Base-by-base conservation (phyloP, 2,113 vertebrate species). In the Microcebus lehilahytsara region DNA sequence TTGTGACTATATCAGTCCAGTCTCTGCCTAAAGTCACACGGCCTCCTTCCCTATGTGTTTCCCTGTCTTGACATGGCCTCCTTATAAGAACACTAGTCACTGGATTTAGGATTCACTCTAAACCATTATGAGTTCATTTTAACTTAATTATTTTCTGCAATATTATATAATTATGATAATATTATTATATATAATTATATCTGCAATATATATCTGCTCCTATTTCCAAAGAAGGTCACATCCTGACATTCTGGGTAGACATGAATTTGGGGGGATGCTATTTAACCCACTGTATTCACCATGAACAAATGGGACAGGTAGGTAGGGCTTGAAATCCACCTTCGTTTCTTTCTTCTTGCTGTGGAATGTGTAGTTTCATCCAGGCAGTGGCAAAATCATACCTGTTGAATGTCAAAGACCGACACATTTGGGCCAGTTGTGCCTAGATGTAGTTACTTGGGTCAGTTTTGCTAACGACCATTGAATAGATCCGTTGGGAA, bases 361-460 rank as follows among this genome's bases (percentile, higher is more conserved):
- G 0, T 32, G 75, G 56, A 30, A 53, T 53, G 19, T 78, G 46
- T 53, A 14, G 14, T 62, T 91, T 64, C 22, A 32, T 56, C 25
- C 8, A 64, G 32, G 77, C 37, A 10, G n/a, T 23, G 46, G 74
- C 69, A 34, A 86, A 25, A 37, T 78, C 13, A 25, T 6, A 34
- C 14, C 2, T 2, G 4, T 3, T 49, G n/a, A 89, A 4, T n/a
- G 20, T 42, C 51, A 27, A 51, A 13, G n/a, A 6, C 6, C 3
- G 49, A 16, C 22, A 12, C 8, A 3, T 37, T 19, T 40, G 6
- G 3, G n/a, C 23, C 74, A 37, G 1, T 6, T 62, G 30, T 46
- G 25, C 37, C n/a, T 34, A 27, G 40, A 5, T 0, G 0, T 37
- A 9, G 2, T n/a, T 7, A 12, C 37, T 23, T 16, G 37, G 7